Percentiles rank a stretch among this genome's conserved stretches.
Conservation (phyloP, 2,113 vertebrate species). For the Strix aluco region DNA sequence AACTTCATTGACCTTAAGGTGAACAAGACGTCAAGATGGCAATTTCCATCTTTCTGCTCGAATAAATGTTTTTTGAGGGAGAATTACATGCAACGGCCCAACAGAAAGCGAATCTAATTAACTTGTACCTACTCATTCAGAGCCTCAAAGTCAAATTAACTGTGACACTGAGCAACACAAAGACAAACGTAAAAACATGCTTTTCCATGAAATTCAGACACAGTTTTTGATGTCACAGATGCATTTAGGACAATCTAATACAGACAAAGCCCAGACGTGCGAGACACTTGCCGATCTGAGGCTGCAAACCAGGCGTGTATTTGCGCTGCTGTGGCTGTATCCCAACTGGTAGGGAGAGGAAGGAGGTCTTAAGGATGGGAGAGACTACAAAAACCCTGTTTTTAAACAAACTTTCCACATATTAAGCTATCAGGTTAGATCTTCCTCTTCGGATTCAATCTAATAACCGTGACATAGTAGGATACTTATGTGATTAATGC, state of each 20-base stretch:
- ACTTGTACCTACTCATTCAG: conserved; percentile 31
- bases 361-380: background rate
- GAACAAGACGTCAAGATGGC: background rate
- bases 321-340: background rate
- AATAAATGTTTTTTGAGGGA: conserved; percentile 18
- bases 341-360: background rate
- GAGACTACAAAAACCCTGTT: background rate
- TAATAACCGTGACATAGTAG: background rate
- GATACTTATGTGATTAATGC: background rate
- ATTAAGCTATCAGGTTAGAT: background rate
- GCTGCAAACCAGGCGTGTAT: background rate
- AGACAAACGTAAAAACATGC: conserved; percentile 48
- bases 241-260: background rate
- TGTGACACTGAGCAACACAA: conserved; percentile 22
- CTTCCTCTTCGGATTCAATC: background rate
- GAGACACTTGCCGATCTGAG: background rate
- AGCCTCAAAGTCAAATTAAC: conserved; percentile 44
- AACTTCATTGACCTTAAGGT: conserved; percentile 36
- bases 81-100: background rate
- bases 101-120: conserved; percentile 51
- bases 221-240: background rate
- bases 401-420: background rate
- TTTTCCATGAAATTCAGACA: conserved; percentile 42
- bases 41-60: background rate
- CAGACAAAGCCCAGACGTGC: background rate